These are phyloP conservation scores for Chrysolina haemoptera DNA, from an alignment of 2,888 invertebrate genomes.

Conservation along the genomic window DNA sequence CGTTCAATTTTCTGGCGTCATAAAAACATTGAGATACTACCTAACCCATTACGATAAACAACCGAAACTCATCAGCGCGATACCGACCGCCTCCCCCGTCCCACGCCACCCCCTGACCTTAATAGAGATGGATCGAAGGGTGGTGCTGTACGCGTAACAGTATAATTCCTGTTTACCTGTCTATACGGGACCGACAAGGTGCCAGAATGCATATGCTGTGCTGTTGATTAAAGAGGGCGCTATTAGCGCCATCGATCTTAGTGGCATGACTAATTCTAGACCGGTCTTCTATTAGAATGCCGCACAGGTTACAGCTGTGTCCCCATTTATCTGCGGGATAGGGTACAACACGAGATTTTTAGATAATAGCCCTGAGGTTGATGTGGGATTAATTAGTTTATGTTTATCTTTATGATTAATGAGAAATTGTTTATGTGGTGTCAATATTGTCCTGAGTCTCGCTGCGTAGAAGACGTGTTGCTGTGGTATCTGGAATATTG, in stretches of 20 bases:
- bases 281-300: slow-evolving; percentile 62
- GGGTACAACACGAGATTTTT: slow-evolving; percentile 28
- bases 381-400: slow-evolving; percentile 3
- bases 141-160: slow-evolving; percentile 33
- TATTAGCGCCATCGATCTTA: slow-evolving; percentile 65
- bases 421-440: not conserved
- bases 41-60: slow-evolving; percentile 29
- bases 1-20: slow-evolving; percentile 24
- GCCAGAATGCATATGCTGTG: slow-evolving; percentile 56
- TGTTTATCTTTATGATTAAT: slow-evolving; percentile 6
- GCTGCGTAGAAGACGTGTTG: too few relatives aligned
- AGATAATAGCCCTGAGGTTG: slow-evolving; percentile 16
- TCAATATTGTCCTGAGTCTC: too few relatives aligned
- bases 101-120: slow-evolving; percentile 26
- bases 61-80: slow-evolving; percentile 31
- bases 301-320: slow-evolving; percentile 63
- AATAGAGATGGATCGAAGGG: slow-evolving; percentile 39
- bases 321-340: slow-evolving; percentile 59
- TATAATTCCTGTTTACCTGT: slow-evolving; percentile 46
- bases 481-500: too few relatives aligned
- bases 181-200: slow-evolving; percentile 51
- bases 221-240: slow-evolving; percentile 62
- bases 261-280: slow-evolving; percentile 64
- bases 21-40: slow-evolving; percentile 23
- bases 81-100: not conserved